phyloP scores from a whole-genome alignment of 1,140 invertebrate species.

The Forficula auricularia region DNA sequence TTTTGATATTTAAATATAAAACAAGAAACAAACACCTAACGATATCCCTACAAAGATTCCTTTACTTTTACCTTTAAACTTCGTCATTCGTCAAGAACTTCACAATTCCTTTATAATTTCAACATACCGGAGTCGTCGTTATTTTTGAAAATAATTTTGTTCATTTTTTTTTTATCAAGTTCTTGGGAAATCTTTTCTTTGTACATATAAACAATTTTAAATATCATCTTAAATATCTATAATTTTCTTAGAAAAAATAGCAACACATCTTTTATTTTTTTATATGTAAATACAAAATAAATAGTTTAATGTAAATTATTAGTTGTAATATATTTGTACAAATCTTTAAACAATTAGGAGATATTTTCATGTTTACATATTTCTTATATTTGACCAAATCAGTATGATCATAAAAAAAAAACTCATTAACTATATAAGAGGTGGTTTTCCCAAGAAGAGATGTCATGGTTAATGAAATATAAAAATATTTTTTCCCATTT shows the following conservation, averaged over 20 bases:
- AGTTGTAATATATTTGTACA: too few species aligned
- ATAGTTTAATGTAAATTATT: too few species aligned
- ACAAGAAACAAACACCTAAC: background rate
- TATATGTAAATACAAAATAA: too few species aligned
- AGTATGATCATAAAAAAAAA: too few species aligned
- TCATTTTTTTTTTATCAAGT: slow-evolving; percentile 7
- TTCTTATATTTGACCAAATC: too few species aligned
- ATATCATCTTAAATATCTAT: background rate
- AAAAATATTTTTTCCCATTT: too few species aligned
- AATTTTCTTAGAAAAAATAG: slow-evolving; percentile 8
- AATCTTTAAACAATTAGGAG: too few species aligned
- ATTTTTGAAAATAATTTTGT: slow-evolving; percentile 3
- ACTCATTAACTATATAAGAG: too few species aligned
- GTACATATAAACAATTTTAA: background rate
- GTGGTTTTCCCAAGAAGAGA: too few species aligned
- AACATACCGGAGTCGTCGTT: background rate
- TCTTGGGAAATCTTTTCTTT: slow-evolving; percentile 1
- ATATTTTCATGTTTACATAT: too few species aligned
- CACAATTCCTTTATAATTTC: too few species aligned
- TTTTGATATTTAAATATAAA: background rate
- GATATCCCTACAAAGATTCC: slow-evolving; percentile 2
- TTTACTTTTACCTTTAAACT: background rate
- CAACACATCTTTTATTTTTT: slow-evolving; percentile 8
- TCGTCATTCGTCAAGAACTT: background rate
- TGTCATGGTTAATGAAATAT: too few species aligned